Conservation (phyloP, 2,888 invertebrate genomes). For the Dasysyrphus tricinctus region DNA sequence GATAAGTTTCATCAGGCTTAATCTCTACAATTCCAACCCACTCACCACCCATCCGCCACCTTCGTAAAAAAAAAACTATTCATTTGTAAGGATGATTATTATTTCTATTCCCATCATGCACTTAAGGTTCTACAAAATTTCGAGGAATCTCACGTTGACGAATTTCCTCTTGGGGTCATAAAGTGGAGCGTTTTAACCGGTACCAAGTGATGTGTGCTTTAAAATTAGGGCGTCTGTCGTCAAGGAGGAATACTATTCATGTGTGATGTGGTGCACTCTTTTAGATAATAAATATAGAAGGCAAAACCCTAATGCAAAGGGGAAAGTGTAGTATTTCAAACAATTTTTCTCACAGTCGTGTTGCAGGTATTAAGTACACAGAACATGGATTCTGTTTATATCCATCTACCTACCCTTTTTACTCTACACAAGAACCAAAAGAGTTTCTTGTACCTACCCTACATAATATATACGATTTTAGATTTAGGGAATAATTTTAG, state of each 20-base stretch:
- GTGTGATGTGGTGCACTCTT: not conserved
- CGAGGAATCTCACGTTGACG: conserved; percentile 55
- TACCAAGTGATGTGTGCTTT: conserved; percentile 13
- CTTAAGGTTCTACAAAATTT: conserved; percentile 48
- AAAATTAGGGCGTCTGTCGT: conserved; percentile 45
- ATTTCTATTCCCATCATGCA: conserved; percentile 48
- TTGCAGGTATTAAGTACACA: not conserved
- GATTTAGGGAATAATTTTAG: conserved; percentile 10
- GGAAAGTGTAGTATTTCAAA: not conserved
- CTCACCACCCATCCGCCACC: not conserved
- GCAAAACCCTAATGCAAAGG: not conserved
- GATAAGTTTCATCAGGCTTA: conserved; percentile 16
- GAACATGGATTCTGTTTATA: not conserved
- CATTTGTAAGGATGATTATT: conserved; percentile 37
- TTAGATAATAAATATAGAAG: not conserved
- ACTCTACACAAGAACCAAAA: too few relatives aligned
- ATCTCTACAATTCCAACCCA: not conserved
- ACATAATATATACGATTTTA: not conserved
- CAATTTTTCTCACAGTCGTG: not conserved
- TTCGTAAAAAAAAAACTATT: conserved; percentile 37
- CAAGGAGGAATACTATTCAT: not conserved
- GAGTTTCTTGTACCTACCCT: not conserved
- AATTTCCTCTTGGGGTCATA: conserved; percentile 63
- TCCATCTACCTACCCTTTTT: not conserved
- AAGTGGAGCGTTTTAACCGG: conserved; percentile 33